Evolutionary conservation across 2,888 invertebrate genomes (phyloP), one percentile per base, ranked within the genome.

Genomic region (Apantesis nais): DNA sequence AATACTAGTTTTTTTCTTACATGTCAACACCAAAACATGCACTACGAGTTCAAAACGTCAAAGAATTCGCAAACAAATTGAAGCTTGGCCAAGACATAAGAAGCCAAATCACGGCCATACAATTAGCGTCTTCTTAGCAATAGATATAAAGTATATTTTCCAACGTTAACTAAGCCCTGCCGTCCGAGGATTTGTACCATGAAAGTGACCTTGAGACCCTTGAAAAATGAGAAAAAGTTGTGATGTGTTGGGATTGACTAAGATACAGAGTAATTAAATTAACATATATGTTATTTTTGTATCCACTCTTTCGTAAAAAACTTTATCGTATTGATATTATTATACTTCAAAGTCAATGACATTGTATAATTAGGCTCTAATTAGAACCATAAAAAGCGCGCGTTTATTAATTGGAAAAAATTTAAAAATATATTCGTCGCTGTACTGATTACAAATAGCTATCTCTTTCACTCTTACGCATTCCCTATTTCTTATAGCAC

Each of bases 41-140:
- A 93, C 92, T 93, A 93, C 52, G 83, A 86, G 82, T 81, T 77
- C 77, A 85, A 81, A 85, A 84, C 29, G 80, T 78, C 76, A 82
- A 81, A 83, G 81, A 86, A 81, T 73, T 75, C 74, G 94, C 94
- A 95, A 94, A 87, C 80, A 84, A 94, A 93, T 85, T 74, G 58
- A 93, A 95, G 94, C 94, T 87, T 80, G 89, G 93, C 94, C 93
- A 94, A 94, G 92, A 91, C 91, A 93, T 85, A 90, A 92, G 88
- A 94, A 94, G 93, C 93, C 82, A 89, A 86, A 88, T 85, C 87
- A 85, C 85, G 87, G 93, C 94, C 90, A 93, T 89, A 86, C 87
- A 88, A 85, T 84, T 82, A 91, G 91, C 92, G 86, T 85, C 87
- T 83, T 84, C 87, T 79, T 77, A 82, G 83, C 79, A 83, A 58